Conservation (phyloP, 2,113 vertebrate genomes). For the Pongo pygmaeus region DNA sequence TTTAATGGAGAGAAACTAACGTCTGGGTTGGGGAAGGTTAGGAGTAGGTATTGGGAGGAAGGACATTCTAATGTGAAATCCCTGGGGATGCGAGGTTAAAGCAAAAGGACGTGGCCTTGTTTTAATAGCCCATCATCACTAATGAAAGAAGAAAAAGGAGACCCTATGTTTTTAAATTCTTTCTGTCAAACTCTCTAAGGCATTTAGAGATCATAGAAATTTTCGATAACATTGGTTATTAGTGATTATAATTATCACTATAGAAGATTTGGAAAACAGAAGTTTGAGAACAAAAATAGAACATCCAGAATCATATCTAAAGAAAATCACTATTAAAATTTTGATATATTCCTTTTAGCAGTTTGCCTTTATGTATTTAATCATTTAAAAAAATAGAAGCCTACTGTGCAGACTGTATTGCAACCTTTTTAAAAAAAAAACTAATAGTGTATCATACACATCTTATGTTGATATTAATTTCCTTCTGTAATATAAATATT, state of each 20-base stretch:
- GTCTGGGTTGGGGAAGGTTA: neutral
- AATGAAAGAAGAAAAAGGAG: neutral
- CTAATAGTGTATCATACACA: neutral
- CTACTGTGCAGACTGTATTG: neutral
- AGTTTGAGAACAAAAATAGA: neutral
- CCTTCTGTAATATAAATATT: neutral
- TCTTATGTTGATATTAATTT: neutral
- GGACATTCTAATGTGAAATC: neutral
- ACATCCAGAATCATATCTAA: neutral
- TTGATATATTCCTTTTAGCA: neutral
- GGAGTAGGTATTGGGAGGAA: neutral
- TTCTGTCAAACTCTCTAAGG: neutral
- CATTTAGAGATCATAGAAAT: neutral
- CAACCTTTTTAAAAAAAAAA: neutral
- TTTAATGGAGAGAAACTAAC: constrained; percentile 11
- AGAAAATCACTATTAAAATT: neutral
- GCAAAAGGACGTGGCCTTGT: neutral
- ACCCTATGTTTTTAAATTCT: neutral
- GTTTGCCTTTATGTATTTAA: constrained; percentile 14
- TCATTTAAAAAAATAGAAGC: neutral
- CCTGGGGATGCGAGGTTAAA: neutral
- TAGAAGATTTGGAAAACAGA: constrained; percentile 43
- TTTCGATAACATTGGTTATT: neutral
- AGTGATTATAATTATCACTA: neutral
- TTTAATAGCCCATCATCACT: neutral